phyloP scores from a whole-genome alignment of 2,888 invertebrate genomes.

The Ametastegia equiseti region DNA sequence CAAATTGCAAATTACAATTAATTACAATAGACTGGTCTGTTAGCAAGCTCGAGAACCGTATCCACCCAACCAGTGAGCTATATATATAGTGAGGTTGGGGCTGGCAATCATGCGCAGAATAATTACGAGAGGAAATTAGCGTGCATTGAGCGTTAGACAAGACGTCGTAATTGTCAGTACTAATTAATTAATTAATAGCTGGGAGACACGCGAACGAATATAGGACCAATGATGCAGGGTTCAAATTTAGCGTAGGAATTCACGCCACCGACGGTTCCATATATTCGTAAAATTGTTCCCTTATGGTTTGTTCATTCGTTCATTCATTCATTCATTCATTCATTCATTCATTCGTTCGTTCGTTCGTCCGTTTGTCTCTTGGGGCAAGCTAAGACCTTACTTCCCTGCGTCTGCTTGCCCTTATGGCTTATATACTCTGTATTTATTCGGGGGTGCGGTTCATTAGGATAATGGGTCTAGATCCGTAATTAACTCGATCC shows the following conservation, averaged over 20 bases:
- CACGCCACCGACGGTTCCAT: background rate
- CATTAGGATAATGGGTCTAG: constrained; percentile 42
- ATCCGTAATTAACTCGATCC: constrained; percentile 46
- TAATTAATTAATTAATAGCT: constrained; percentile 67
- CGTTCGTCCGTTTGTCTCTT: constrained; percentile 20
- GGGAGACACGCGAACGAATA: constrained; percentile 48
- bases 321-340: constrained; percentile 8
- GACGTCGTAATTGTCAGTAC: constrained; percentile 63
- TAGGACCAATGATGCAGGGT: constrained; percentile 28
- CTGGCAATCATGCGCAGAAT: constrained; percentile 62
- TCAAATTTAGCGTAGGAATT: constrained; percentile 5
- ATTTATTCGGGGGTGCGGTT: constrained; percentile 46
- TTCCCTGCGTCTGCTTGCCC: constrained; percentile 17
- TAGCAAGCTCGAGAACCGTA: constrained; percentile 21
- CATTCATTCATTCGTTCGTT: constrained; percentile 14
- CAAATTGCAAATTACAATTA: constrained; percentile 35
- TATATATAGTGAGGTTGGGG: background rate
- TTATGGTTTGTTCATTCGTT: background rate
- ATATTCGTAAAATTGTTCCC: constrained; percentile 11
- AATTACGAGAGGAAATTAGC: constrained; percentile 64
- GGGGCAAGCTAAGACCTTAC: constrained; percentile 31
- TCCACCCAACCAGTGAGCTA: background rate
- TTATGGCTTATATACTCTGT: constrained; percentile 30
- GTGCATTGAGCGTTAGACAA: constrained; percentile 61
- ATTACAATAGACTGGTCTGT: constrained; percentile 28